These are phyloP conservation scores for Drosophila anomalipes DNA, from an alignment of 2,888 invertebrate genomes.

Conservation along the genomic window DNA sequence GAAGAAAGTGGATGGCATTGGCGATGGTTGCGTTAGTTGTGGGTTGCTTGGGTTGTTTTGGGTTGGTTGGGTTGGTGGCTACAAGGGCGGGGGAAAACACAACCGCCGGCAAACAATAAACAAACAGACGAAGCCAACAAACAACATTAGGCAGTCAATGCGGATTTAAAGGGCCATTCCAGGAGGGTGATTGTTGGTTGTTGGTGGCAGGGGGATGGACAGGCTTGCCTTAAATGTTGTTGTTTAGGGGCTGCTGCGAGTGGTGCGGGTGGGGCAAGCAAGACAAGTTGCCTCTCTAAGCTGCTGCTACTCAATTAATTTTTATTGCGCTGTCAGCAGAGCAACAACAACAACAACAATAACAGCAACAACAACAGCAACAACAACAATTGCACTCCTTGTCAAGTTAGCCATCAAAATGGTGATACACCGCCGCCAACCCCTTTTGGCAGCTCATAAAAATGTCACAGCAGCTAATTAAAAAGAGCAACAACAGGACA, in stretches of 20 bases:
- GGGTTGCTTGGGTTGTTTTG: constrained; percentile 4
- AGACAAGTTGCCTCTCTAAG: constrained; percentile 47
- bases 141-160: constrained; percentile 15
- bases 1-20: constrained; percentile 10
- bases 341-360: constrained; percentile 28
- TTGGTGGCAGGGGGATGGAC: neutral
- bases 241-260: constrained; percentile 22
- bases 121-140: constrained; percentile 58
- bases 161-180: constrained; percentile 19
- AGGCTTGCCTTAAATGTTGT: constrained; percentile 19
- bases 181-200: constrained; percentile 2
- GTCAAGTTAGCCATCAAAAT: constrained; percentile 40
- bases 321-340: constrained; percentile 81
- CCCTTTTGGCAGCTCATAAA: constrained; percentile 79
- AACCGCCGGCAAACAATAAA: constrained; percentile 69
- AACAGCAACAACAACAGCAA: constrained; percentile 15
- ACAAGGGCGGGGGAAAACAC: constrained; percentile 20
- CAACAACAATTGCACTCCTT: constrained; percentile 15
- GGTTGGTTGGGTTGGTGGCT: neutral
- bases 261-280: constrained; percentile 12
- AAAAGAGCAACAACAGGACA: constrained; percentile 32
- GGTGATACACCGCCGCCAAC: constrained; percentile 38
- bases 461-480: constrained; percentile 76
- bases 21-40: constrained; percentile 14
- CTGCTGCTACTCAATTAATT: constrained; percentile 75